phyloP scores from a whole-genome alignment of 1,140 invertebrate genomes.

The Globodera rostochiensis region DNA sequence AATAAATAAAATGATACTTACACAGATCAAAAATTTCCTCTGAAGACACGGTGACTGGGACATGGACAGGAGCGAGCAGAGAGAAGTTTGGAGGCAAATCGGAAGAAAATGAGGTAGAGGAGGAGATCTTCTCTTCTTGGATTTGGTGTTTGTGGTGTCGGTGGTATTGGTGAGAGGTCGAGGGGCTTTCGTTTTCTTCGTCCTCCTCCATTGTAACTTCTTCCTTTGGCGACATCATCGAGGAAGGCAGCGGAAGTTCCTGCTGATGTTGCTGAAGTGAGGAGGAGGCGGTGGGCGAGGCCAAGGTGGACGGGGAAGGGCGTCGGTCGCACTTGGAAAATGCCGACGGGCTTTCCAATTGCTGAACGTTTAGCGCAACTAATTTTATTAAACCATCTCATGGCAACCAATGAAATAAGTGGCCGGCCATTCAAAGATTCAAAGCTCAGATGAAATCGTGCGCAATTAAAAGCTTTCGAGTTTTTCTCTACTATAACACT shows the following conservation, averaged over 20 bases:
- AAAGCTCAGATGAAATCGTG: too few species aligned
- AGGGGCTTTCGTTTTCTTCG: slow-evolving; percentile 8
- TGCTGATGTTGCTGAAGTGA: neutral
- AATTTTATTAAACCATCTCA: neutral
- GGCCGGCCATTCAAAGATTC: too few species aligned
- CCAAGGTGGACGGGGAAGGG: neutral
- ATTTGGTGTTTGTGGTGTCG: slow-evolving; percentile 22
- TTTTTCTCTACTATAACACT: too few species aligned
- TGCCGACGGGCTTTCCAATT: neutral
- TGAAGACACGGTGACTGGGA: slow-evolving; percentile 56
- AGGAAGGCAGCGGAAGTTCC: slow-evolving; percentile 17
- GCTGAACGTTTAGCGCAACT: too few species aligned
- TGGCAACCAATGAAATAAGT: too few species aligned
- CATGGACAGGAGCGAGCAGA: slow-evolving; percentile 52
- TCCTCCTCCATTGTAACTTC: slow-evolving; percentile 3
- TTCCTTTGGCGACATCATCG: slow-evolving; percentile 31
- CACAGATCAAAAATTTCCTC: slow-evolving; percentile 50
- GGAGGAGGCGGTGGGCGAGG: neutral
- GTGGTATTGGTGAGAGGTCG: slow-evolving; percentile 19
- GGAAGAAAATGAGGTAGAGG: slow-evolving; percentile 19
- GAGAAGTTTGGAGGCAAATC: slow-evolving; percentile 50
- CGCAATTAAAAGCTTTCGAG: too few species aligned
- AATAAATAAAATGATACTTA: neutral
- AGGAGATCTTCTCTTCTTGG: slow-evolving; percentile 31
- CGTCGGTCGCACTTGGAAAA: neutral